Percentiles rank a stretch among this genome's conserved stretches.
Conservation (phyloP, 2,797 vertebrate species). For the Gymnoscopelus microlampas region DNA sequence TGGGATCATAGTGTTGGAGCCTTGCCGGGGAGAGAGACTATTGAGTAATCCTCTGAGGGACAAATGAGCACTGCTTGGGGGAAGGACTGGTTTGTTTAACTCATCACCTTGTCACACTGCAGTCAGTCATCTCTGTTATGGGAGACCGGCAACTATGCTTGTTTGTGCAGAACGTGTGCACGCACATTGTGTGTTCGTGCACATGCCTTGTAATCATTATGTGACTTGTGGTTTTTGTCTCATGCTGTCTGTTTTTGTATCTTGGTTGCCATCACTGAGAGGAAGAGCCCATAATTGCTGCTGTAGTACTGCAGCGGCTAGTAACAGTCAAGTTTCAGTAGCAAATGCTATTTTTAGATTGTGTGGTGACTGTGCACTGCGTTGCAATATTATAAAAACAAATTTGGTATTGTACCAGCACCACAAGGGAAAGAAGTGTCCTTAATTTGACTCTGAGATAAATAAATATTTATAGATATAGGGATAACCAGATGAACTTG, state of each 20-base stretch:
- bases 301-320: conserved; percentile 47
- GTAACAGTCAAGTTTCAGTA: conserved; percentile 30
- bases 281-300: conserved; percentile 47
- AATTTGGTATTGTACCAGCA: not conserved
- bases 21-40: conserved; percentile 25
- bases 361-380: conserved; percentile 9
- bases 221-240: conserved; percentile 50
- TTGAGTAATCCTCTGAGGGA: conserved; percentile 6
- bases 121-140: conserved; percentile 1
- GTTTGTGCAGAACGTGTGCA: not conserved
- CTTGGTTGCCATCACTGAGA: conserved; percentile 36
- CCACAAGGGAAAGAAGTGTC: too few species aligned
- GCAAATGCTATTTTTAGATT: conserved; percentile 7
- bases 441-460: too few species aligned
- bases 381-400: conserved; percentile 10
- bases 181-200: conserved; percentile 13
- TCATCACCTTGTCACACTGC: not conserved
- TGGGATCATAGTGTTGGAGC: conserved; percentile 19
- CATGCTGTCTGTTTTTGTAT: conserved; percentile 30
- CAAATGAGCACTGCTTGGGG: conserved; percentile 17
- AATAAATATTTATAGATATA: conserved; percentile 3
- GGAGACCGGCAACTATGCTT: not conserved
- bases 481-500: conserved; percentile 1
- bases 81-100: not conserved
- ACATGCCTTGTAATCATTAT: conserved; percentile 35